phyloP scores from a whole-genome alignment of 1,140 invertebrate species.

The Cardiocondyla obscurior region DNA sequence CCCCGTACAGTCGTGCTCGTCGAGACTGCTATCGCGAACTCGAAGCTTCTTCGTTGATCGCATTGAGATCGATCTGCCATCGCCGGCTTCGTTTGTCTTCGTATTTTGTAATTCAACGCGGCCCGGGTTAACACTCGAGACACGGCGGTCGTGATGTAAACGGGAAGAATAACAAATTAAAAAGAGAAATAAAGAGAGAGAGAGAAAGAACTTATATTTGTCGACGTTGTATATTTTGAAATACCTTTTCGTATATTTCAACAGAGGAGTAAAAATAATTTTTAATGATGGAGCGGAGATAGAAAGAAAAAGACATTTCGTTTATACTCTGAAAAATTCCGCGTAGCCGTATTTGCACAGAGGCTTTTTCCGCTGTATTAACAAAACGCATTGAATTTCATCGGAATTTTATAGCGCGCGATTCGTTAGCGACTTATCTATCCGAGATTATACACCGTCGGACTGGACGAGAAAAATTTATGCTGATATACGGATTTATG shows the following conservation, averaged over 20 bases:
- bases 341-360: background rate
- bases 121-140: background rate
- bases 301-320: background rate
- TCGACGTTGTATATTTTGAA: background rate
- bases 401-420: background rate
- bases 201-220: background rate
- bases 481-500: slow-evolving; percentile 44
- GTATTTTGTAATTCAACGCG: slow-evolving; percentile 22
- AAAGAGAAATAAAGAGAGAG: background rate
- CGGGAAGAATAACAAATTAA: background rate
- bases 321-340: background rate
- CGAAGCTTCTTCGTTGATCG: slow-evolving; percentile 31
- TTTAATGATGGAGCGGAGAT: background rate
- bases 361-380: background rate
- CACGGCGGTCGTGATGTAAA: background rate
- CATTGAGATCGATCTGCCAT: background rate
- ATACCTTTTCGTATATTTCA: background rate
- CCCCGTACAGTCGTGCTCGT: slow-evolving; percentile 6
- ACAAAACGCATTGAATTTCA: background rate
- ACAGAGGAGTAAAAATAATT: background rate
- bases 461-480: slow-evolving; percentile 1
- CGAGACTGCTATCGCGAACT: slow-evolving; percentile 5
- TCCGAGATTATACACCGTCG: slow-evolving; percentile 28
- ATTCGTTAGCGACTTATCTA: slow-evolving; percentile 38
- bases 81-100: background rate